phyloP scores from a whole-genome alignment of 2,113 vertebrate genomes.

The Hypomesus transpacificus region DNA sequence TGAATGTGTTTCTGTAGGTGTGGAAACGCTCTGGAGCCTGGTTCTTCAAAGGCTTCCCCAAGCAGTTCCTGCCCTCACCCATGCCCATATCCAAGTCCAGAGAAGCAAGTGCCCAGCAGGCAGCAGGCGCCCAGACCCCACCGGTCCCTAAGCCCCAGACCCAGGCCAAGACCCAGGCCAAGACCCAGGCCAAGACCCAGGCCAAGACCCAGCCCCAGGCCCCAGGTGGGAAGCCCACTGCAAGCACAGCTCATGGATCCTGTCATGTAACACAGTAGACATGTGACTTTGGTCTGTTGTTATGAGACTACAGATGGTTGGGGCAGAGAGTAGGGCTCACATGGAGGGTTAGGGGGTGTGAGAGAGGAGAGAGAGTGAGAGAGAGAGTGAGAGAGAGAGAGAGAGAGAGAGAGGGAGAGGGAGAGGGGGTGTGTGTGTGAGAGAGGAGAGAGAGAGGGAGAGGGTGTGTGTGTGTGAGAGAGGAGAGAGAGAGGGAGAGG shows the following conservation, averaged over 20 bases:
- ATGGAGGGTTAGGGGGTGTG: no score
- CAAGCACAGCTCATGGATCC: not conserved
- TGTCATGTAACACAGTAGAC: not conserved
- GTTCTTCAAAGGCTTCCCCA: conserved; percentile 98
- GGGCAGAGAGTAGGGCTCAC: not conserved
- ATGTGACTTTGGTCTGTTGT: not conserved
- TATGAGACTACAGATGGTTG: not conserved
- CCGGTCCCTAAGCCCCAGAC: conserved; percentile 54
- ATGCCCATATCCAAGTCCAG: conserved; percentile 84
- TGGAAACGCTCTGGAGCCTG: conserved; percentile 98
- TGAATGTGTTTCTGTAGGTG: conserved; percentile 70
- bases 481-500: not conserved
- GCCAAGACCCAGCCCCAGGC: conserved; percentile 41
- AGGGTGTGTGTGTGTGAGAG: no score
- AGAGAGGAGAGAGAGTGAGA: not conserved
- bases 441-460: not conserved
- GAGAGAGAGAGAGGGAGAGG: not conserved
- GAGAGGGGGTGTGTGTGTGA: not conserved
- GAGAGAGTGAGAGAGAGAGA: not conserved
- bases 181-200: conserved; percentile 41
- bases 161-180: conserved; percentile 37
- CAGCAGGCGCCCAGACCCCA: conserved; percentile 37
- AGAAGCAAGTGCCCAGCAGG: conserved; percentile 41
- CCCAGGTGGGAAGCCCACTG: conserved; percentile 58
- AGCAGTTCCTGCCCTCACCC: conserved; percentile 86